A percentile compares a stretch with the other conserved stretches of the same genome.
Conservation (phyloP, 2,797 vertebrate genomes). For the Cryptoprocta ferox region DNA sequence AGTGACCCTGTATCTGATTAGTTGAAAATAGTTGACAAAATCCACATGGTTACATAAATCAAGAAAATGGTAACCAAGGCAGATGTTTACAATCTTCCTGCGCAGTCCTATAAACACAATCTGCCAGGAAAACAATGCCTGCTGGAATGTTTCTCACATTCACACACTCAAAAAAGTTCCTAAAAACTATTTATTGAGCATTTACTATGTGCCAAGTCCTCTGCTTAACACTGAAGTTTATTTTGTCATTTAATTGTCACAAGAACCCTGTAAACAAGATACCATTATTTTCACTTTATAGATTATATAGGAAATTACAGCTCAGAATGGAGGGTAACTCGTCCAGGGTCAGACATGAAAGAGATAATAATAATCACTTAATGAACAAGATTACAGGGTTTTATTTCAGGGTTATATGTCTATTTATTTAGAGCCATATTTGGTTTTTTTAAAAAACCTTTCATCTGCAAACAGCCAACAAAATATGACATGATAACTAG, state of each 20-base stretch:
- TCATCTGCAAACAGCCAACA: neutral
- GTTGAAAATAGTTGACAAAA: conserved; percentile 53
- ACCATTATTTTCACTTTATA: conserved; percentile 39
- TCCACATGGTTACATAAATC: conserved; percentile 54
- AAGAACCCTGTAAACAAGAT: neutral
- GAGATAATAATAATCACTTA: neutral
- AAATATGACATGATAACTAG: neutral
- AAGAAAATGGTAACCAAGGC: conserved; percentile 46
- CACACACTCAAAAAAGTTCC: neutral
- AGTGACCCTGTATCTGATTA: conserved; percentile 24
- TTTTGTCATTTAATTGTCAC: conserved; percentile 41
- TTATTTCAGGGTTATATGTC: neutral
- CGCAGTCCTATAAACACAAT: conserved; percentile 35
- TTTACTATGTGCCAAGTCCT: neutral
- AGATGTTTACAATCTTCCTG: conserved; percentile 58
- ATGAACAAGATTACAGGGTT: neutral
- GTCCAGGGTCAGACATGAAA: neutral
- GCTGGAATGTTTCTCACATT: neutral
- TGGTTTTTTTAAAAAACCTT: neutral
- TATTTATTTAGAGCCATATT: neutral
- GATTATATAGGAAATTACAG: neutral
- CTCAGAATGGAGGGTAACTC: neutral
- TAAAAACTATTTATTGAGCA: conserved; percentile 9
- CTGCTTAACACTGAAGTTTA: neutral
- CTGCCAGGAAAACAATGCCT: conserved; percentile 52